A percentile compares a stretch with the other conserved stretches of the same genome.
Evolutionary conservation across 2,797 vertebrate species (phyloP).

Genomic region (Pseudochirops cupreus): DNA sequence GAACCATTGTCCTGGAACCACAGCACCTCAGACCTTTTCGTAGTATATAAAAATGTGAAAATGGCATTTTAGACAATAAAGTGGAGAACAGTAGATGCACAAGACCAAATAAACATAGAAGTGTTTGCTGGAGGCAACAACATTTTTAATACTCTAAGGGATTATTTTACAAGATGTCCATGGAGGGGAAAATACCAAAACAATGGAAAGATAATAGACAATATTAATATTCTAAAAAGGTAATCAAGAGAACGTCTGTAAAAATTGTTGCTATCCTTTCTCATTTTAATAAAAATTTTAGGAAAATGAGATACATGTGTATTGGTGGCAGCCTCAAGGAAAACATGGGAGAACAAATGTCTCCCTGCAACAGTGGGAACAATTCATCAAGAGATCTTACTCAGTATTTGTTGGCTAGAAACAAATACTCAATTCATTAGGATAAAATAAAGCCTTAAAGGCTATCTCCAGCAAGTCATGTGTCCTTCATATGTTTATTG

Average conservation of each 20-base stretch:
- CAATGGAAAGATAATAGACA: neutral
- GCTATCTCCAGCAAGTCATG: neutral
- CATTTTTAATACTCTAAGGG: neutral
- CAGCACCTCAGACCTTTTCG: neutral
- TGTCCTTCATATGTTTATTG: neutral
- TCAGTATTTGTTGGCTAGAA: no score
- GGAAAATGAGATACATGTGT: neutral
- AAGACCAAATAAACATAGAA: neutral
- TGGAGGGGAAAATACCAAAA: neutral
- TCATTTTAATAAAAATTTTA: neutral
- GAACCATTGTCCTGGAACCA: neutral
- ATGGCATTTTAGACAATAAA: neutral
- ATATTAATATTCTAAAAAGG: neutral
- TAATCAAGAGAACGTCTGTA: neutral
- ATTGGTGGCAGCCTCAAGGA: neutral
- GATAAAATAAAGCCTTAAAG: neutral
- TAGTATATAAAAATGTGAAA: neutral
- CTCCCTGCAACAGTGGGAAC: neutral
- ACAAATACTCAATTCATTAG: neutral
- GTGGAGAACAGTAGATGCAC: neutral
- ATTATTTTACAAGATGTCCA: neutral
- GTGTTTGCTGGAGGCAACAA: neutral
- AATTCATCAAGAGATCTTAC: neutral
- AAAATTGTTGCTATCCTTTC: neutral
- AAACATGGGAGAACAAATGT: neutral